phyloP scores from a whole-genome alignment of 2,113 vertebrate species.

The Podarcis raffonei region DNA sequence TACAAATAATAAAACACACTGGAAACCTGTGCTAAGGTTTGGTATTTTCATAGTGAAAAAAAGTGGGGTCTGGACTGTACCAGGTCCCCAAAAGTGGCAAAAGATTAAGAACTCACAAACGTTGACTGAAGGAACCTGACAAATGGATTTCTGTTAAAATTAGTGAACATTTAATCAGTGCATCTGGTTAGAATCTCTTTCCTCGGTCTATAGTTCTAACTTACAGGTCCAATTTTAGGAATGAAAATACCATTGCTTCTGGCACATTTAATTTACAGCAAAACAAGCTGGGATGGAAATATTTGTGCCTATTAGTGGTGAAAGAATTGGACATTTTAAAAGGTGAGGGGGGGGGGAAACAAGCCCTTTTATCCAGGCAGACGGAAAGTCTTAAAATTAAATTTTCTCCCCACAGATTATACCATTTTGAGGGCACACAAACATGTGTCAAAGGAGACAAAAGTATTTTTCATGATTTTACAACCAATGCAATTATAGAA shows the following conservation, averaged over 20 bases:
- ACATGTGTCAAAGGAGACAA: slow-evolving; percentile 16
- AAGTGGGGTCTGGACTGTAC: not conserved
- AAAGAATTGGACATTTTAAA: slow-evolving; percentile 42
- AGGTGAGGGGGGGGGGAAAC: not conserved
- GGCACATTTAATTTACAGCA: slow-evolving; percentile 44
- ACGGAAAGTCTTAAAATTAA: slow-evolving; percentile 33
- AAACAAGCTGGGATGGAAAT: slow-evolving; percentile 25
- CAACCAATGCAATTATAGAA: not conserved
- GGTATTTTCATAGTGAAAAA: not conserved
- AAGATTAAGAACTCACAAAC: slow-evolving; percentile 6
- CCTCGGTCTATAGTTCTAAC: not conserved
- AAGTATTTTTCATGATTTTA: slow-evolving; percentile 35
- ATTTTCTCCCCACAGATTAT: not conserved
- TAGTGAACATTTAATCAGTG: slow-evolving; percentile 43
- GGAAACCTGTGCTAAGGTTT: not conserved
- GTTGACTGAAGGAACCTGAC: slow-evolving; percentile 15
- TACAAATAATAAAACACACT: not conserved
- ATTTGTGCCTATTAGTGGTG: slow-evolving; percentile 21
- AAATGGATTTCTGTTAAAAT: slow-evolving; percentile 30
- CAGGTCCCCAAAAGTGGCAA: not conserved
- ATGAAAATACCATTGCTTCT: slow-evolving; percentile 38
- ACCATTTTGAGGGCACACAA: not conserved
- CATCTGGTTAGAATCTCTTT: slow-evolving; percentile 38
- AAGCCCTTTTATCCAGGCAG: slow-evolving; percentile 15
- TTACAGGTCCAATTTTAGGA: slow-evolving; percentile 50